Conservation (phyloP, 2,888 invertebrate species). For the Pseudococcus viburni region DNA sequence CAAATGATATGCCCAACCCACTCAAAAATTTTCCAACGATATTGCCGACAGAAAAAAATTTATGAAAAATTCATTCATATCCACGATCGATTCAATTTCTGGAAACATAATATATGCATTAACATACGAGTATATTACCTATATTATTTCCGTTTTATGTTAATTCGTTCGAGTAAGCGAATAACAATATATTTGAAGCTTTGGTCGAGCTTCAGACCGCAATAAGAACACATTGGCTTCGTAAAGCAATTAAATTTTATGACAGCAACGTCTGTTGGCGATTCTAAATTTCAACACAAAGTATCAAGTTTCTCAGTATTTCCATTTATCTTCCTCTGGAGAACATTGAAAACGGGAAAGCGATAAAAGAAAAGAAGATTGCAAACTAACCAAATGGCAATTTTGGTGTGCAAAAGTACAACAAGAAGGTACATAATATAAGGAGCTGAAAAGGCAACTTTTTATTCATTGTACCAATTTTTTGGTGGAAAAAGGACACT, state of each 20-base stretch:
- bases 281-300: constrained; percentile 38
- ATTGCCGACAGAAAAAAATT: not conserved
- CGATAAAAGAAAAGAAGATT: constrained; percentile 47
- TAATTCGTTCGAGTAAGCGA: not conserved
- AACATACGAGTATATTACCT: not conserved
- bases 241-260: constrained; percentile 48
- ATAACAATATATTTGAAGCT: not conserved
- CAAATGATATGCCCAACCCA: no score
- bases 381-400: constrained; percentile 29
- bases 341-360: constrained; percentile 17
- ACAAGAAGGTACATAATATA: not conserved
- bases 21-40: no score
- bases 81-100: not conserved
- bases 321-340: constrained; percentile 40
- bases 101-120: not conserved
- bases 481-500: not conserved
- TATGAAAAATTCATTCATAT: not conserved
- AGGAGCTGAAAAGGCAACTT: not conserved
- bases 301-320: constrained; percentile 24
- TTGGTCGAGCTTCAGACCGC: not conserved
- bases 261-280: not conserved
- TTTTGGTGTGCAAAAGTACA: not conserved
- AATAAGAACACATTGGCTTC: not conserved
- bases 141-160: not conserved
- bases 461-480: not conserved